Evolutionary conservation across 2,113 vertebrate genomes (phyloP).

Genomic region (Aleadryas rufinucha): DNA sequence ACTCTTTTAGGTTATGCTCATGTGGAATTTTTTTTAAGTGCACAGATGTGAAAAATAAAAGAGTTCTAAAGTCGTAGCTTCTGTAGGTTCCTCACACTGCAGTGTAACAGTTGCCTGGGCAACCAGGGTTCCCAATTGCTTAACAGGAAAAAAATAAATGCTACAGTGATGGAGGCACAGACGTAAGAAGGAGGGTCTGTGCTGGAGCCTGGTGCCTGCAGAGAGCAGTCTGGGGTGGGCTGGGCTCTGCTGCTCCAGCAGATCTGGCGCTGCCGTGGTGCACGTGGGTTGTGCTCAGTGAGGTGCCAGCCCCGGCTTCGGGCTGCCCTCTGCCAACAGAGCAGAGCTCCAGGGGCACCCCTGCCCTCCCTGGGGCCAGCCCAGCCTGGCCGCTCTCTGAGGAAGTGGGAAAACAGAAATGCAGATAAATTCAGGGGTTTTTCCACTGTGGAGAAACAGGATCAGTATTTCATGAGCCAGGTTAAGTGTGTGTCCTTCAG

Average conservation of each 20-base stretch:
- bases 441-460: background rate
- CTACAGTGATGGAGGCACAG: background rate
- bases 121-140: background rate
- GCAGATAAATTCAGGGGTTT: background rate
- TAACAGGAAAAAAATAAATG: background rate
- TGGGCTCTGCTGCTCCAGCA: background rate
- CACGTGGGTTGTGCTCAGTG: background rate
- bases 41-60: background rate
- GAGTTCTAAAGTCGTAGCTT: background rate
- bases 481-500: background rate
- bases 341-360: background rate
- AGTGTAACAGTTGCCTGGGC: conserved; percentile 10
- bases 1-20: background rate
- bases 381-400: background rate
- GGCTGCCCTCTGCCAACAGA: background rate
- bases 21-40: background rate
- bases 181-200: background rate
- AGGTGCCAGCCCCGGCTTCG: background rate
- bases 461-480: background rate
- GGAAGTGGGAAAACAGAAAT: background rate
- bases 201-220: background rate
- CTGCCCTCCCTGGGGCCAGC: background rate
- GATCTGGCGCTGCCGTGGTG: background rate
- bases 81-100: background rate
- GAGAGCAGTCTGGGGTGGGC: background rate